These are phyloP conservation scores for Procambarus clarkii DNA, from an alignment of 1,140 invertebrate species.

Conservation along the genomic window DNA sequence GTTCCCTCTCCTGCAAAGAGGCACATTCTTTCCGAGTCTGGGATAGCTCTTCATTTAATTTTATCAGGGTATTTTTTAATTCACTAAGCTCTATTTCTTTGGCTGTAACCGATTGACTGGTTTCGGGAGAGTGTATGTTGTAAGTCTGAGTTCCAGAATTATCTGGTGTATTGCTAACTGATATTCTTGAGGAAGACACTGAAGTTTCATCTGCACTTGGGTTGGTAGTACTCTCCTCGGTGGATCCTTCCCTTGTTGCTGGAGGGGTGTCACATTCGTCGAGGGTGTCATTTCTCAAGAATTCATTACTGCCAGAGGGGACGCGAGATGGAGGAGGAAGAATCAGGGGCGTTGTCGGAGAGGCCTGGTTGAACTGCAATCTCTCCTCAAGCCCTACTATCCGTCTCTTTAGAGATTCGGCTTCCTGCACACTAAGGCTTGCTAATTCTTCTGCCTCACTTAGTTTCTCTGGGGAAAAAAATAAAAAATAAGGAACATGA, in stretches of 20 bases:
- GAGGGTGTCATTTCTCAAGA: neutral
- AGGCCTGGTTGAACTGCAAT: conserved; percentile 24
- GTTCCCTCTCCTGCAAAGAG: conserved; percentile 35
- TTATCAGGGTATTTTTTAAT: conserved; percentile 22
- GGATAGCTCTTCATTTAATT: conserved; percentile 20
- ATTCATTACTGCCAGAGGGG: too few species aligned
- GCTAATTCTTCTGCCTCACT: conserved; percentile 62
- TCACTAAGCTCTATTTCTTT: conserved; percentile 27
- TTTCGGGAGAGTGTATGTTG: neutral
- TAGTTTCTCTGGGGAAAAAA: conserved; percentile 43
- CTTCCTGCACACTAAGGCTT: conserved; percentile 49
- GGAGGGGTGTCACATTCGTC: neutral
- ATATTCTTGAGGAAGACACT: conserved; percentile 39
- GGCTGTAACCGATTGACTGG: neutral
- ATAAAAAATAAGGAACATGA: neutral
- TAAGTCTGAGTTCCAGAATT: neutral
- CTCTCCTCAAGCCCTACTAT: conserved; percentile 56
- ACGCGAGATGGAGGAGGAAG: conserved; percentile 38
- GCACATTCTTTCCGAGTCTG: conserved; percentile 24
- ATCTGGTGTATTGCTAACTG: neutral
- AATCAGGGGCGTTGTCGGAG: conserved; percentile 46
- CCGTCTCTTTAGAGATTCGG: conserved; percentile 51
- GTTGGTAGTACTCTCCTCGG: neutral
- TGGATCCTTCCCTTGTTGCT: neutral
- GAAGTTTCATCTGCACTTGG: neutral